Percentiles rank a stretch among this genome's conserved stretches.
These are phyloP conservation scores for Cotesia congregata DNA, from an alignment of 2,888 invertebrate genomes.

Conservation along the genomic window DNA sequence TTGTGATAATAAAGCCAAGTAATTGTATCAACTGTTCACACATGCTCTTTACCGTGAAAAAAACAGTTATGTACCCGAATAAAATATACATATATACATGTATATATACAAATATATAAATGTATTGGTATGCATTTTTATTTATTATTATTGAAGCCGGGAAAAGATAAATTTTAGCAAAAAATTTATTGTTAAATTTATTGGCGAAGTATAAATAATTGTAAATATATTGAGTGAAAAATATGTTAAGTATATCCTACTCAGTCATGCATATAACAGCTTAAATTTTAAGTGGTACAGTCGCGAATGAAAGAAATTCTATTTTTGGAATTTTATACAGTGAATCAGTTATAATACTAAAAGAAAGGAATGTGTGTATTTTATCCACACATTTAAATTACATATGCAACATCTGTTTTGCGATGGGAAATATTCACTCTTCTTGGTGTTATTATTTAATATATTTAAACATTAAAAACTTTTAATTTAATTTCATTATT, in stretches of 20 bases:
- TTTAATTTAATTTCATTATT: conserved; percentile 3
- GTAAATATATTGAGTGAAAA: conserved; percentile 1
- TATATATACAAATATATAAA: too few species aligned
- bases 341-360: conserved; percentile 34
- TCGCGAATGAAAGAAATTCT: conserved; percentile 45
- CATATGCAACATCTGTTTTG: conserved; percentile 6
- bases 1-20: background rate
- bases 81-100: background rate
- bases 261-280: conserved; percentile 5
- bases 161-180: background rate
- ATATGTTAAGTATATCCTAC: conserved; percentile 1
- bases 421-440: background rate
- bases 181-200: background rate
- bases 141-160: background rate
- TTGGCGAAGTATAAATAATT: background rate
- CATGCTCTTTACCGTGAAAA: background rate
- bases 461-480: background rate
- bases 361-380: background rate
- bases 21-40: conserved; percentile 1
- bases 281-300: conserved; percentile 28
- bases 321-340: conserved; percentile 45
- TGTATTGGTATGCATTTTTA: background rate
- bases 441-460: background rate
- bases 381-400: conserved; percentile 25
- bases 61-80: background rate